These are phyloP conservation scores for Ispidina picta DNA, from an alignment of 2,797 vertebrate species.

Conservation along the genomic window DNA sequence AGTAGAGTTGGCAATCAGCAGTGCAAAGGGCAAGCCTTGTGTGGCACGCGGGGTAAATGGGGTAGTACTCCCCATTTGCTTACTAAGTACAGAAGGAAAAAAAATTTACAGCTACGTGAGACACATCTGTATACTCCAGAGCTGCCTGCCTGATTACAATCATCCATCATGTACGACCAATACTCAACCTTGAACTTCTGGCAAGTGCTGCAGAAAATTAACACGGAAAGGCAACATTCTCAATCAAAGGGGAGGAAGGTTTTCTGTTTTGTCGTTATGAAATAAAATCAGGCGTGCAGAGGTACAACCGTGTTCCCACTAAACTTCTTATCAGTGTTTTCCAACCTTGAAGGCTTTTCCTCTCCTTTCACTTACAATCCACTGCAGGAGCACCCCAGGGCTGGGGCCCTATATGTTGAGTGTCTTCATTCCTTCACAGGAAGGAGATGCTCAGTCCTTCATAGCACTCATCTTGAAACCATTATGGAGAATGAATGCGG, in stretches of 20 bases:
- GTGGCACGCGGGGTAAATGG: rapidly evolving
- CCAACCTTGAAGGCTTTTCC: background rate
- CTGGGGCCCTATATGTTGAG: background rate
- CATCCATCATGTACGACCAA: background rate
- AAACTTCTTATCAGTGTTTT: background rate
- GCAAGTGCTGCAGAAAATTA: constrained; percentile 27
- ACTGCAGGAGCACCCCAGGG: background rate
- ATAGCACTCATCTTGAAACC: background rate
- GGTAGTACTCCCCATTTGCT: background rate
- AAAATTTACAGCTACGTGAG: background rate
- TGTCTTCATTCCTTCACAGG: background rate
- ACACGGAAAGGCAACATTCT: background rate
- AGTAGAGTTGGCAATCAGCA: background rate
- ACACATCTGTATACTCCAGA: background rate
- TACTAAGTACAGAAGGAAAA: background rate
- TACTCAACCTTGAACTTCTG: background rate
- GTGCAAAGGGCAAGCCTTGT: background rate
- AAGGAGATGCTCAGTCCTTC: background rate
- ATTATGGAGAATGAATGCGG: rapidly evolving
- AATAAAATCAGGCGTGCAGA: background rate
- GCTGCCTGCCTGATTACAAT: background rate
- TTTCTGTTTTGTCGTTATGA: background rate
- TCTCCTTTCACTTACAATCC: background rate
- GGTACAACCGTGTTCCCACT: background rate
- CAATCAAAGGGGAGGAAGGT: background rate